These are phyloP conservation scores for Tetramorium simillimum DNA, from an alignment of 1,140 invertebrate species.

Conservation along the genomic window DNA sequence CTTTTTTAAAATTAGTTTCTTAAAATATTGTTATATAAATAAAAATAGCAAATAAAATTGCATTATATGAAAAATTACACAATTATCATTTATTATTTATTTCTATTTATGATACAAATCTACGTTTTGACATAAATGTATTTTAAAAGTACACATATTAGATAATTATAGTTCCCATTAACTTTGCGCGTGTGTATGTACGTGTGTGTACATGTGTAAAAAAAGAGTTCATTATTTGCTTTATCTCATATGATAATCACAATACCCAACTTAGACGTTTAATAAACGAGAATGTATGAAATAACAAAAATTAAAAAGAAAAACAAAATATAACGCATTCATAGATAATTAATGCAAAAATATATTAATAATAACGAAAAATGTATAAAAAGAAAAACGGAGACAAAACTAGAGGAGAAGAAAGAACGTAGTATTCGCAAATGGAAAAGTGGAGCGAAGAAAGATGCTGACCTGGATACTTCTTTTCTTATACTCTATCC, in stretches of 20 bases:
- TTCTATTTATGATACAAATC: neutral
- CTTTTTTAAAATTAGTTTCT: neutral
- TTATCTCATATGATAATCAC: neutral
- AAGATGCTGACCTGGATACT: constrained; percentile 26
- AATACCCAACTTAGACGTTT: neutral
- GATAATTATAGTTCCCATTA: neutral
- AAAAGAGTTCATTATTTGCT: neutral
- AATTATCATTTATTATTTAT: neutral
- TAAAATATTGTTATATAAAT: neutral
- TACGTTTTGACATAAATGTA: neutral
- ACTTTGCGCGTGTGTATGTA: neutral
- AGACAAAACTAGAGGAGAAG: neutral
- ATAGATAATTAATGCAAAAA: neutral
- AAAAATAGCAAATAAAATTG: neutral
- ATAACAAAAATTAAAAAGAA: neutral
- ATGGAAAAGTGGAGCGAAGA: constrained; percentile 38
- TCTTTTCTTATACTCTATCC: constrained; percentile 20
- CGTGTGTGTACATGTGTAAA: neutral
- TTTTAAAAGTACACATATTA: neutral
- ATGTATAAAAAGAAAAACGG: neutral
- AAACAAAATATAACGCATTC: neutral
- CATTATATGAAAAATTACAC: neutral
- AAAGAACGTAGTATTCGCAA: neutral
- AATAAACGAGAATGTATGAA: neutral
- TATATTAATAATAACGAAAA: neutral